phyloP scores from a whole-genome alignment of 2,888 invertebrate genomes.

The Andrena flavipes region DNA sequence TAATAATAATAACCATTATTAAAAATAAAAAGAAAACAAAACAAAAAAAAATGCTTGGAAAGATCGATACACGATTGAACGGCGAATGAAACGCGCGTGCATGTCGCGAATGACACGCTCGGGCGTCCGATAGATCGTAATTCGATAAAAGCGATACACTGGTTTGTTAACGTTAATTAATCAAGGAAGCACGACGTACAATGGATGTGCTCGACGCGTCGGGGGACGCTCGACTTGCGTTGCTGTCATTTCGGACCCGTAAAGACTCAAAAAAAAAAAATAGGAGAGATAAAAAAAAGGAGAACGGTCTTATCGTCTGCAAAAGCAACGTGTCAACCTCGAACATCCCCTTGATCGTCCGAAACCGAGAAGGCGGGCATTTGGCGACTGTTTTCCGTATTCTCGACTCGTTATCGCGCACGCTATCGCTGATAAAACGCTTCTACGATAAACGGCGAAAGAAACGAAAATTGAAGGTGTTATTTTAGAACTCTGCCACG shows the following conservation, averaged over 20 bases:
- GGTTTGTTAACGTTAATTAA: constrained; percentile 57
- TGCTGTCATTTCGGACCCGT: constrained; percentile 12
- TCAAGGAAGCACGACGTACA: constrained; percentile 47
- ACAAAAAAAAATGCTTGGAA: constrained; percentile 53
- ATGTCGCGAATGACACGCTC: constrained; percentile 27
- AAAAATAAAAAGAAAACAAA: constrained; percentile 19
- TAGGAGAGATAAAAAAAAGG: background rate
- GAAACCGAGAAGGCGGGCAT: constrained; percentile 18
- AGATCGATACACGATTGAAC: constrained; percentile 36
- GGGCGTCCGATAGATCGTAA: constrained; percentile 7
- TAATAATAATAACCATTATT: constrained; percentile 11
- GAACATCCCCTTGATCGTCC: background rate
- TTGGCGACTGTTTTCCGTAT: constrained; percentile 23
- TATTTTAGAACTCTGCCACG: constrained; percentile 37
- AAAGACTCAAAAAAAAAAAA: background rate
- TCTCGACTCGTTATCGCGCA: constrained; percentile 33
- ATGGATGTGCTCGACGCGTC: background rate
- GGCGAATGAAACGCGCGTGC: constrained; percentile 40
- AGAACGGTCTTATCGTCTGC: constrained; percentile 11
- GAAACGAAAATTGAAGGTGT: background rate
- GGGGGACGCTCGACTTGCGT: constrained; percentile 1
- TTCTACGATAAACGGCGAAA: constrained; percentile 18
- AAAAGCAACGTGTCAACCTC: constrained; percentile 11
- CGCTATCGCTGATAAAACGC: constrained; percentile 34
- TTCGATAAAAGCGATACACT: constrained; percentile 53